Evolutionary conservation across 2,113 vertebrate genomes (phyloP), one percentile per base, ranked within the genome.

Genomic region (Elephantulus edwardii): DNA sequence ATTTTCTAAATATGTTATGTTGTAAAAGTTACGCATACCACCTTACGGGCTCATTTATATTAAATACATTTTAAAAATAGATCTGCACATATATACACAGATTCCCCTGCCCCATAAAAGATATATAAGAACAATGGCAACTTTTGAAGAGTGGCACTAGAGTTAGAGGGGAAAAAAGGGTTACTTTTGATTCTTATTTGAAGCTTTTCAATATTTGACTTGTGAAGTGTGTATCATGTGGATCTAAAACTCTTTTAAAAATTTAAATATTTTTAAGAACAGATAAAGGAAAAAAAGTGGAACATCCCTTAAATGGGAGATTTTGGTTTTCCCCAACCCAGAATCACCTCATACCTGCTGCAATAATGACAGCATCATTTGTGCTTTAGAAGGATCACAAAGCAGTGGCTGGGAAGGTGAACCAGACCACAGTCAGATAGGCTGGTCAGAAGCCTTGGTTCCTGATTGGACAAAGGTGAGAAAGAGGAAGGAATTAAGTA

Each of bases 121-220:
- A 48, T 85, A 46, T 6, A 35, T 56, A 90, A 33, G 48, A 46
- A 54, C 13, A 4, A 35, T 22, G 22, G 33, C 58, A 83, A 83
- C 56, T 50, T 93, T 88, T 89, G 42, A 48, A 88, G 56, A 75
- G 22, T 58, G n/a, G 19, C 26, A 4, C 11, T 76, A 44, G 74
- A 46, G 30, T 14, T 71, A 38, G 22, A 28, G 74, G 62, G 10
- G 44, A 68, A 19, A 24, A 85, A 83, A 87, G 28, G 42, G n/a
- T 72, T 87, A 74, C 19, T 83, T 91, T 82, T 52, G 16, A 35
- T 46, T 77, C 93, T 76, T 48, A 46, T 88, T 56, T 76, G 33
- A 75, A 24, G 60, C 48, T 83, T 79, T 75, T 56, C 50, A 79
- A 44, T 76, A 64, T n/a, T n/a, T n/a, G n/a, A 54, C 68, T 22